Evolutionary conservation across 1,140 invertebrate species (phyloP).

Genomic region (Lineus longissimus): DNA sequence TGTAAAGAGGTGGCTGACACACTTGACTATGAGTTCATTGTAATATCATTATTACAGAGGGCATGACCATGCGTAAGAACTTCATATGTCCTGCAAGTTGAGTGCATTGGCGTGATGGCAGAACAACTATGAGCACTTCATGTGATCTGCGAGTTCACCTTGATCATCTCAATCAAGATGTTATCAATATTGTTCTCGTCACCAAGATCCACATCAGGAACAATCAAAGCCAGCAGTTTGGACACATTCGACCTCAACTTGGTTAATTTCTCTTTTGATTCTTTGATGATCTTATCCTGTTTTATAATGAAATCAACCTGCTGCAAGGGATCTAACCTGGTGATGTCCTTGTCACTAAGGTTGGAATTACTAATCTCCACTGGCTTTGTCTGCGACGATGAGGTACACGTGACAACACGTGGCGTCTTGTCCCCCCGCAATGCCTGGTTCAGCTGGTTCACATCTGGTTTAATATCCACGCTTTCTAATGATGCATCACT

Average conservation of each 20-base stretch:
- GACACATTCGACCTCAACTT: conserved; percentile 29
- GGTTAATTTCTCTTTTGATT: conserved; percentile 9
- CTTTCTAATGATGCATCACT: too few relatives aligned
- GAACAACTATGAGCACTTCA: too few relatives aligned
- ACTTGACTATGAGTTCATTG: too few relatives aligned
- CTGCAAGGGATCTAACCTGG: not conserved
- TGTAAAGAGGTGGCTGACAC: too few relatives aligned
- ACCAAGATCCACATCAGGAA: conserved; percentile 32
- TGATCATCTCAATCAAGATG: conserved; percentile 37
- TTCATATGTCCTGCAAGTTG: too few relatives aligned
- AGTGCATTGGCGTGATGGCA: too few relatives aligned
- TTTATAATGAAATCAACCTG: not conserved
- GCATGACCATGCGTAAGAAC: too few relatives aligned
- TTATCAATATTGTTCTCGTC: conserved; percentile 26
- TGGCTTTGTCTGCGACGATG: not conserved
- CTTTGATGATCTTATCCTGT: not conserved
- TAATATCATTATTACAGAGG: too few relatives aligned
- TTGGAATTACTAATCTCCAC: not conserved
- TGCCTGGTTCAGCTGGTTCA: conserved; percentile 3
- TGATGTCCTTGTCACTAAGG: not conserved
- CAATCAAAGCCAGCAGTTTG: conserved; percentile 31
- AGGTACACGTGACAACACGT: not conserved
- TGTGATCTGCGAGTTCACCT: not conserved
- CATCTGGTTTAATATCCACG: conserved; percentile 19
- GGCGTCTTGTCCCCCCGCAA: not conserved